Evolutionary conservation across 2,888 invertebrate species (phyloP).

Genomic region (Drosophila anomelani): DNA sequence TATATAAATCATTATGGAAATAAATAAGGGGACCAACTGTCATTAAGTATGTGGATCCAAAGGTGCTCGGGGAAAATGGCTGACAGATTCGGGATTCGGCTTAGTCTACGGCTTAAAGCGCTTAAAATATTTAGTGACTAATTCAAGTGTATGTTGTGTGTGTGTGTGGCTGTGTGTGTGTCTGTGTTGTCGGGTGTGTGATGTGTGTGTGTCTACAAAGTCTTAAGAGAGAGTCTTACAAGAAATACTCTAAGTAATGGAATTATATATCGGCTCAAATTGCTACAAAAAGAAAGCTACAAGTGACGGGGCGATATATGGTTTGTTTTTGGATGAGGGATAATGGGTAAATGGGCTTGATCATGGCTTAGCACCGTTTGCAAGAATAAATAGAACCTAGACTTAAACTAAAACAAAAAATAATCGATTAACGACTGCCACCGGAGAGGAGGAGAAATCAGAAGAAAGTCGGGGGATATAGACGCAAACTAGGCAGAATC

Average conservation of each 20-base stretch:
- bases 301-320: slow-evolving; percentile 11
- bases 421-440: slow-evolving; percentile 62
- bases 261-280: slow-evolving; percentile 27
- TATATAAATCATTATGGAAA: slow-evolving; percentile 40
- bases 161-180: slow-evolving; percentile 6
- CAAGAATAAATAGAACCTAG: slow-evolving; percentile 63
- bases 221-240: slow-evolving; percentile 51
- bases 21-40: slow-evolving; percentile 51
- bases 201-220: slow-evolving; percentile 50
- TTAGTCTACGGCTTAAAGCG: slow-evolving; percentile 75
- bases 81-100: slow-evolving; percentile 39
- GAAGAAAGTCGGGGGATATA: not conserved
- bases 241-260: slow-evolving; percentile 41
- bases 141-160: slow-evolving; percentile 64
- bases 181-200: slow-evolving; percentile 6
- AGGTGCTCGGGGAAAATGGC: slow-evolving; percentile 14
- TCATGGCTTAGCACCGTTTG: slow-evolving; percentile 78
- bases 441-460: slow-evolving; percentile 38
- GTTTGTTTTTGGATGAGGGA: not conserved
- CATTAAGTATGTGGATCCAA: slow-evolving; percentile 27
- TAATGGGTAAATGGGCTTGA: slow-evolving; percentile 9
- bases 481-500: not conserved
- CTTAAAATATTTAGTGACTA: slow-evolving; percentile 84
- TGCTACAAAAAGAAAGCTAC: slow-evolving; percentile 23
- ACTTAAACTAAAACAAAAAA: slow-evolving; percentile 59